Evolutionary conservation across 2,797 vertebrate species (phyloP).

Genomic region (Notolepis coatsorum): DNA sequence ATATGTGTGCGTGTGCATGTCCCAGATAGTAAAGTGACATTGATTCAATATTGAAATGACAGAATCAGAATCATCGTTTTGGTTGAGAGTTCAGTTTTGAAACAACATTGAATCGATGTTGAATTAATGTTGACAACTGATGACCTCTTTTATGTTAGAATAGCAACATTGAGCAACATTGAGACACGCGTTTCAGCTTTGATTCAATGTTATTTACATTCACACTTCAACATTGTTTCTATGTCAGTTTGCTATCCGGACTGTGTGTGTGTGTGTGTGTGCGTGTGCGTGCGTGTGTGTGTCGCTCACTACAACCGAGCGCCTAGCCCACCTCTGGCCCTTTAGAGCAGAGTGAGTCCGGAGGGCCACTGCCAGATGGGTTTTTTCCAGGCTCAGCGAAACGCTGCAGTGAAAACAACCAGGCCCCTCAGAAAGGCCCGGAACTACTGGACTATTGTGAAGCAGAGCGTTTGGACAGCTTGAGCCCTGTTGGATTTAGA

Average conservation of each 20-base stretch:
- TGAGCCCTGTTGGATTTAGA: constrained; percentile 74
- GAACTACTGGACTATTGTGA: constrained; percentile 72
- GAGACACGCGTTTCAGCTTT: not conserved
- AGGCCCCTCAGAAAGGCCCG: constrained; percentile 72
- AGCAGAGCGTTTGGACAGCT: constrained; percentile 68
- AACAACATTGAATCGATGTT: too few species aligned
- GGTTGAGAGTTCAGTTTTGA: too few species aligned
- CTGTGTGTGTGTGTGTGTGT: constrained; percentile 31
- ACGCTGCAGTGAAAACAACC: constrained; percentile 72
- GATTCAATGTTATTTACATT: too few species aligned
- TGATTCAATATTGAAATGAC: too few species aligned
- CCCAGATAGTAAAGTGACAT: not conserved
- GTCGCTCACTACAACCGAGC: not conserved
- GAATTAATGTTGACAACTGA: too few species aligned
- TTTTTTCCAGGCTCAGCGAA: constrained; percentile 80
- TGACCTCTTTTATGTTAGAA: too few species aligned
- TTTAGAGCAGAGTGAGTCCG: constrained; percentile 56
- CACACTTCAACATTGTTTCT: too few species aligned
- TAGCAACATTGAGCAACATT: too few species aligned
- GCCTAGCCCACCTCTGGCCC: constrained; percentile 47
- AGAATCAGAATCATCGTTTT: too few species aligned
- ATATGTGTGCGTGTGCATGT: constrained; percentile 8
- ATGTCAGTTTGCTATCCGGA: too few species aligned
- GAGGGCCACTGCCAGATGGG: constrained; percentile 73
- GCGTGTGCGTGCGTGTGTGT: constrained; percentile 27